A percentile compares a stretch with the other conserved stretches of the same genome.
Conservation (phyloP, 2,113 vertebrate species). For the Pelecanoides urinatrix region DNA sequence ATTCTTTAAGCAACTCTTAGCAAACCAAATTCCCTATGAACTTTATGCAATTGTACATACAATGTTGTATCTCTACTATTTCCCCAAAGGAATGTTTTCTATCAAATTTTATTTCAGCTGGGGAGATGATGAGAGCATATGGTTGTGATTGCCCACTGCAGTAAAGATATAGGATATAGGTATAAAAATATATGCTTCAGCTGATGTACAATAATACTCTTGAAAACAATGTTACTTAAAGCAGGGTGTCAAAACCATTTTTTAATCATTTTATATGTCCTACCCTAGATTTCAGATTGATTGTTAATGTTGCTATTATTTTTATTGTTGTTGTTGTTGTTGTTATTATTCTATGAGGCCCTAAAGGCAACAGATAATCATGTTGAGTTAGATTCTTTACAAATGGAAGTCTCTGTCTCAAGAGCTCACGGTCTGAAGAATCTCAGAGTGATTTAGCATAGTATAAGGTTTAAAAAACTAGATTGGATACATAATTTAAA, state of each 20-base stretch:
- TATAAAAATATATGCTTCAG: conserved; percentile 33
- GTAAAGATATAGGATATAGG: conserved; percentile 13
- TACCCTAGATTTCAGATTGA: background rate
- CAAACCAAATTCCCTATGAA: conserved; percentile 18
- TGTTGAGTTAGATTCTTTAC: background rate
- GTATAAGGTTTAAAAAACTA: background rate
- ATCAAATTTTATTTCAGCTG: conserved; percentile 47
- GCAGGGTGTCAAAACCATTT: conserved; percentile 55
- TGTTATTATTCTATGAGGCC: background rate
- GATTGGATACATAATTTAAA: background rate
- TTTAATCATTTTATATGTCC: background rate
- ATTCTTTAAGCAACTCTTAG: background rate
- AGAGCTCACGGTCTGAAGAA: background rate
- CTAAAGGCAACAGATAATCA: background rate
- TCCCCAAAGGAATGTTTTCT: background rate
- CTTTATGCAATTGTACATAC: background rate
- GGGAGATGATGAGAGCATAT: conserved; percentile 33
- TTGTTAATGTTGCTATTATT: background rate
- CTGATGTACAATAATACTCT: conserved; percentile 47
- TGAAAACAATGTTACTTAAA: conserved; percentile 52
- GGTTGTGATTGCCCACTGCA: conserved; percentile 22
- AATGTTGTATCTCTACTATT: background rate
- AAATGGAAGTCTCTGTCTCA: background rate
- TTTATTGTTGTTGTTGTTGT: background rate
- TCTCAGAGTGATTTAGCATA: background rate